Evolutionary conservation across 2,888 invertebrate genomes (phyloP), one percentile per base, ranked within the genome.

Genomic region (Drosophila trichaetosa): DNA sequence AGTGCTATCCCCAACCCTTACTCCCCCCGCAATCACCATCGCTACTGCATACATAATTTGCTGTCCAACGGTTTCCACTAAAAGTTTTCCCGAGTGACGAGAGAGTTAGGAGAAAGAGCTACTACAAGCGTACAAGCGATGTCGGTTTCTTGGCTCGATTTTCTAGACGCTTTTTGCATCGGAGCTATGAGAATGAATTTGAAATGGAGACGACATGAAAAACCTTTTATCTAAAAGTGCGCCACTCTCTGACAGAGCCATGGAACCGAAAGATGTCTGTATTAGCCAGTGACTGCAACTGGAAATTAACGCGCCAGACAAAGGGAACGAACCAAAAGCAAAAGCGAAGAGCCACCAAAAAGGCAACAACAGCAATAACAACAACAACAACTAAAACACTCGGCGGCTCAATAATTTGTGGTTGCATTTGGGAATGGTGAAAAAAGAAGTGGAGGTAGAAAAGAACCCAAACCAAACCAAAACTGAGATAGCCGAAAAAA

Each of bases 151-250:
- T 27, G 48, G 6, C n/a, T 24, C 51, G 36, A 46, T 33, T 51
- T 75, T 48, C 46, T 69, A 76, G 69, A 62, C 70, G 65, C 69
- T 67, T 80, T 74, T 80, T 80, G 74, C 77, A 77, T 70, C 68
- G 71, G 24, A 53, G n/a, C 78, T 65, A 54, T 75, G 75, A 75
- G 78, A 79, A 78, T 68, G 79, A 68, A 76, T 81, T 79, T 73
- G 71, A 88, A 87, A 87, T 89, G 80, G 82, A 87, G 84, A 87
- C 72, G 79, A 87, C 87, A 87, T 87, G 87, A 79, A 87, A 87
- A 87, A 87, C 87, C 87, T 87, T 87, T 87, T 87, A 87, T 87
- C 89, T 80, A 82, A 87, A 88, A 86, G 83, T 88, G 83, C 81
- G 64, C 51, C 73, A 38, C 73, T 40, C 27, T 46, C 36, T 36